Conservation (phyloP, 2,888 invertebrate species). For the Philaethria dido region DNA sequence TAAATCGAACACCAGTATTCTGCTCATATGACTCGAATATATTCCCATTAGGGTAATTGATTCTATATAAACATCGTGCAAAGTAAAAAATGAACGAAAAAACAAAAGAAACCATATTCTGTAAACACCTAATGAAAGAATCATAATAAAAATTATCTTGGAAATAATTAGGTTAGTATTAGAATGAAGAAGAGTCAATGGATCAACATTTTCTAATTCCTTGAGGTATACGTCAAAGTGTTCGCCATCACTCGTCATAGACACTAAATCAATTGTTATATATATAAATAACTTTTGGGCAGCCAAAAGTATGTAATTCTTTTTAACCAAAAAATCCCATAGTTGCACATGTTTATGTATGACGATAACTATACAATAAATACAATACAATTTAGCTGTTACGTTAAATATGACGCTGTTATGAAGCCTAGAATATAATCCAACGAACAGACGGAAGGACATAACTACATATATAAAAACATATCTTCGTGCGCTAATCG, state of each 20-base stretch:
- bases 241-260: conserved; percentile 3
- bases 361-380: not conserved
- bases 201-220: conserved; percentile 5
- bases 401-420: not conserved
- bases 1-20: not conserved
- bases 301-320: conserved; percentile 1
- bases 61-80: not conserved
- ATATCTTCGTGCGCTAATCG: conserved; percentile 1
- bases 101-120: conserved; percentile 1
- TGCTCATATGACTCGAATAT: conserved; percentile 9
- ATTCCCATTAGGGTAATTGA: not conserved
- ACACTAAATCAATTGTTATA: not conserved
- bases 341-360: conserved; percentile 1
- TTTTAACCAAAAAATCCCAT: conserved; percentile 2
- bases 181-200: not conserved
- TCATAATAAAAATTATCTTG: not conserved
- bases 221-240: not conserved
- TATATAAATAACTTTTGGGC: not conserved
- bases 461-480: not conserved
- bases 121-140: not conserved
- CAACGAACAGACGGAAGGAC: not conserved
- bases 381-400: not conserved
- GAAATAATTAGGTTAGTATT: not conserved
- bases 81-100: not conserved
- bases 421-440: not conserved